Evolutionary conservation across 2,888 invertebrate species (phyloP).

Genomic region (Enchytraeus crypticus): DNA sequence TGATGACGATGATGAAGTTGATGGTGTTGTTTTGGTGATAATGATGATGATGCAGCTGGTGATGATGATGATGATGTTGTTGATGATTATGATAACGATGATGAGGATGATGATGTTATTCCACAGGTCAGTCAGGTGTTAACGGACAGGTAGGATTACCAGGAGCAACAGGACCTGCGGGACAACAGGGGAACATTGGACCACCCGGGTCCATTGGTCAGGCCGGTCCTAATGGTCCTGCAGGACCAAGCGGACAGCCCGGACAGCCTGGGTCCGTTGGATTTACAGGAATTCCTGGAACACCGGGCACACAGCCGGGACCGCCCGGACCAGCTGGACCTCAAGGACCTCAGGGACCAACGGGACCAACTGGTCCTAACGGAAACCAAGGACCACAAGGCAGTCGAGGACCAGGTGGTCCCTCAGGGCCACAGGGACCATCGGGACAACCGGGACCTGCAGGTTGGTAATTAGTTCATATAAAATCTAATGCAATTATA

Average conservation of each 20-base stretch:
- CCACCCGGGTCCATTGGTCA: not conserved
- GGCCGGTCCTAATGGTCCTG: not conserved
- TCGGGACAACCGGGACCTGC: no score
- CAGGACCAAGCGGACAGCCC: not conserved
- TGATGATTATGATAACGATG: not conserved
- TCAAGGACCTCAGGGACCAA: not conserved
- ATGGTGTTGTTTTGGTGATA: not conserved
- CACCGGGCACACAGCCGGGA: not conserved
- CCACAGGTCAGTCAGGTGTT: not conserved
- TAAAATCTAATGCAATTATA: no score
- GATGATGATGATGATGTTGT: not conserved
- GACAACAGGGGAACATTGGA: constrained; percentile 11
- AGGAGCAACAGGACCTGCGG: constrained; percentile 14
- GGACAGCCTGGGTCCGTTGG: not conserved
- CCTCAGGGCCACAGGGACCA: not conserved
- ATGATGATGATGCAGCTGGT: not conserved
- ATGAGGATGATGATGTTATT: no score
- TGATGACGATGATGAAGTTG: not conserved
- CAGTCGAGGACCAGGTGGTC: not conserved
- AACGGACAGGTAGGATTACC: constrained; percentile 15
- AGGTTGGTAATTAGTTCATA: no score
- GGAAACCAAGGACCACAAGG: not conserved
- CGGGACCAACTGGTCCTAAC: not conserved
- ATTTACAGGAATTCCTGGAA: not conserved
- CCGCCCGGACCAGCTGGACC: constrained; percentile 1